Conservation (phyloP, 2,797 vertebrate genomes). For the Microtus obscurus region DNA sequence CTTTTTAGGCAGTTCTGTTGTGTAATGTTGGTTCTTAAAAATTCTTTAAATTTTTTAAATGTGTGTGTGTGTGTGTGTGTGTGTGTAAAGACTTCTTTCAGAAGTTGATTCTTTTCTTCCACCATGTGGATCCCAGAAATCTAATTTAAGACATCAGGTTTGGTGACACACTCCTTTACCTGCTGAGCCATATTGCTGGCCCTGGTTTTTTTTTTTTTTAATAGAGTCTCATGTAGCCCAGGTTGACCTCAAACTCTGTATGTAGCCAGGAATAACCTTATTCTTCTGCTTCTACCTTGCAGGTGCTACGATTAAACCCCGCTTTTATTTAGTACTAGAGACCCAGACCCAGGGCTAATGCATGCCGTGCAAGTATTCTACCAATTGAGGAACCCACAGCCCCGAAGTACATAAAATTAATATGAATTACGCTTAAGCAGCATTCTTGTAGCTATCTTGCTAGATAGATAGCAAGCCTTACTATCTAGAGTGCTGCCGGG, state of each 20-base stretch:
- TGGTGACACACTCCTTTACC: background rate
- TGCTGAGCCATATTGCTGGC: background rate
- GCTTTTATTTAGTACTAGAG: background rate
- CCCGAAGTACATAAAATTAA: background rate
- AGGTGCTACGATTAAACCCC: background rate
- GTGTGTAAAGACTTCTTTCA: background rate
- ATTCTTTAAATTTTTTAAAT: background rate
- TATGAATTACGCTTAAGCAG: no score
- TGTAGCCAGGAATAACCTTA: background rate
- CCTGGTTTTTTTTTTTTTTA: background rate
- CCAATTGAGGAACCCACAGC: background rate
- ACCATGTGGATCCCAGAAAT: background rate
- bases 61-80: background rate
- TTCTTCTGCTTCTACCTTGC: no score
- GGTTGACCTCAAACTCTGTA: background rate
- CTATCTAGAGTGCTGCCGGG: background rate
- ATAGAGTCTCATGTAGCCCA: background rate
- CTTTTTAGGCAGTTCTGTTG: background rate
- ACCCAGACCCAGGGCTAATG: background rate
- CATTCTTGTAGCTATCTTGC: background rate
- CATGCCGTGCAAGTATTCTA: background rate
- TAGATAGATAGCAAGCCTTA: background rate
- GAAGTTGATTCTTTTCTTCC: background rate
- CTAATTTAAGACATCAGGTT: background rate
- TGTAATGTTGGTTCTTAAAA: background rate